Evolutionary conservation across 2,888 invertebrate species (phyloP).

Genomic region (Sarcophaga subvicina): DNA sequence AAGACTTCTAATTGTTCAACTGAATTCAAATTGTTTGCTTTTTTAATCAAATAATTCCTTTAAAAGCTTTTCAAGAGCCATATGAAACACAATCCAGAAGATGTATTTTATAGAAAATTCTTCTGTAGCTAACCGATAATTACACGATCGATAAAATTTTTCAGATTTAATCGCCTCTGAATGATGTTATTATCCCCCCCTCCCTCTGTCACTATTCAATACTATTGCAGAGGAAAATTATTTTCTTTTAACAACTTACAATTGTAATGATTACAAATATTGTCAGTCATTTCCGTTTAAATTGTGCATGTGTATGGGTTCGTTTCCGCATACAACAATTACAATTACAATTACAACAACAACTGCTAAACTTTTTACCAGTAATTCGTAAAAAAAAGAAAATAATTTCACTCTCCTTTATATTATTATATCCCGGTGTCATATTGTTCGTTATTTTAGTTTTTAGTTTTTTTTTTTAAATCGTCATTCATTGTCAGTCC

Average conservation of each 20-base stretch:
- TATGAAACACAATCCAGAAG: too few relatives aligned
- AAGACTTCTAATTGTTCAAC: too few relatives aligned
- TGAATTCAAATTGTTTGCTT: too few relatives aligned
- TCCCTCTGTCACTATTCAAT: too few relatives aligned
- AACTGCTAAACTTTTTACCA: constrained; percentile 40
- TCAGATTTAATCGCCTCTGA: too few relatives aligned
- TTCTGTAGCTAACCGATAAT: too few relatives aligned
- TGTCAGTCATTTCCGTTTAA: constrained; percentile 59
- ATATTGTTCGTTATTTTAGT: constrained; percentile 18
- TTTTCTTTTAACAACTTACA: constrained; percentile 45
- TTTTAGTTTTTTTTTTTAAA: constrained; percentile 29
- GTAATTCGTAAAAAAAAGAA: too few relatives aligned
- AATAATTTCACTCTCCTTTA: constrained; percentile 33
- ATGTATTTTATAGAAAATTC: too few relatives aligned
- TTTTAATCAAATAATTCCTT: too few relatives aligned
- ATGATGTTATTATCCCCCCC: too few relatives aligned
- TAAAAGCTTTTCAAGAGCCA: too few relatives aligned
- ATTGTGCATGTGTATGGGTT: not conserved
- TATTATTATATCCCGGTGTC: not conserved
- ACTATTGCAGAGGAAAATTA: constrained; percentile 7
- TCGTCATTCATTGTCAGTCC: constrained; percentile 53
- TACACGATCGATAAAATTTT: too few relatives aligned
- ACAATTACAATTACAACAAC: constrained; percentile 23
- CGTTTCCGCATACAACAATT: constrained; percentile 36
- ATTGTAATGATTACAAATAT: constrained; percentile 62